phyloP scores from a whole-genome alignment of 1,140 invertebrate genomes.

The Tachypleus tridentatus region DNA sequence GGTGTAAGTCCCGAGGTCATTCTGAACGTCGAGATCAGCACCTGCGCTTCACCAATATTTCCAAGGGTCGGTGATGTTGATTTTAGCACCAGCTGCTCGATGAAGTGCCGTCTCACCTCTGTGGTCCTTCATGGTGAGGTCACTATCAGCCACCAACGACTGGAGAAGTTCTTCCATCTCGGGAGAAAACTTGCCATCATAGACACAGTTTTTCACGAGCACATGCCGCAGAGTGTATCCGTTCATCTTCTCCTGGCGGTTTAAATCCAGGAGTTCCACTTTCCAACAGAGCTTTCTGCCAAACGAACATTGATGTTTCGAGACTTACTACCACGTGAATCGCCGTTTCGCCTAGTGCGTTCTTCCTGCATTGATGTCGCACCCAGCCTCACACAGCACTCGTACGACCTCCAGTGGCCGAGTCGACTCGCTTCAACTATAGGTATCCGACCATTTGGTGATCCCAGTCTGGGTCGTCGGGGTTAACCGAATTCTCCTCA shows the following conservation, averaged over 20 bases:
- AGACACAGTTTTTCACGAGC: conserved; percentile 4
- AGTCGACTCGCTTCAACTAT: conserved; percentile 12
- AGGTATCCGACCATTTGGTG: conserved; percentile 11
- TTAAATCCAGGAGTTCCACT: conserved; percentile 6
- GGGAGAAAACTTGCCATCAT: neutral
- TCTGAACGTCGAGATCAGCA: conserved; percentile 35
- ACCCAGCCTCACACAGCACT: conserved; percentile 64
- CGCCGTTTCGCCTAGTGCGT: conserved; percentile 14
- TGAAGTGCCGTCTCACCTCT: conserved; percentile 27
- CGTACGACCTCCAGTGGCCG: conserved; percentile 11
- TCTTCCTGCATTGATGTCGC: conserved; percentile 57
- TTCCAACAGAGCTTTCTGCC: conserved; percentile 7
- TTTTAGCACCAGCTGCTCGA: conserved; percentile 3
- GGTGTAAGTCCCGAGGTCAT: conserved; percentile 87
- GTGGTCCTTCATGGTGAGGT: conserved; percentile 24
- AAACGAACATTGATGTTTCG: conserved; percentile 10
- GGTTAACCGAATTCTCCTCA: conserved; percentile 6
- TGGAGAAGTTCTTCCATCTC: conserved; percentile 1
- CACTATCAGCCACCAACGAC: conserved; percentile 4
- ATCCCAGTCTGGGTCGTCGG: conserved; percentile 11
- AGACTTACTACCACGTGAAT: conserved; percentile 13
- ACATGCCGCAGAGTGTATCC: conserved; percentile 14
- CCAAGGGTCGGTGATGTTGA: conserved; percentile 10
- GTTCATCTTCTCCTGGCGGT: conserved; percentile 13
- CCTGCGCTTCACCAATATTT: conserved; percentile 20